phyloP scores from a whole-genome alignment of 1,140 invertebrate genomes.

The Campodea augens region DNA sequence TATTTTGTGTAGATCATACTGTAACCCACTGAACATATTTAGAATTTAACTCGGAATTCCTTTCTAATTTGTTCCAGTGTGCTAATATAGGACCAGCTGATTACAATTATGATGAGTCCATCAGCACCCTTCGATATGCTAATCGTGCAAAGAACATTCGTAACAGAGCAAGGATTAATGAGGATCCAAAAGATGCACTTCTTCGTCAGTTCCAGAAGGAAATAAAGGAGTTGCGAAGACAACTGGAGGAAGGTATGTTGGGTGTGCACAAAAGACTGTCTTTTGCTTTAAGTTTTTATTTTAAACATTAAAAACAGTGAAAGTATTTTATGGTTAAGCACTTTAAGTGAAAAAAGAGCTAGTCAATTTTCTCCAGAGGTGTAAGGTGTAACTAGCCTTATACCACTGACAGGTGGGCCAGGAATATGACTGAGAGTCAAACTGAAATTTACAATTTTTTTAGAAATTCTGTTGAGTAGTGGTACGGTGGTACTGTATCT shows the following conservation, averaged over 20 bases:
- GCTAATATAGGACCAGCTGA: slow-evolving; percentile 92
- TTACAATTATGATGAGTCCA: slow-evolving; percentile 92
- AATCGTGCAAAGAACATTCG: slow-evolving; percentile 95
- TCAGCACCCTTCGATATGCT: slow-evolving; percentile 91
- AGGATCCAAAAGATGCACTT: slow-evolving; percentile 93
- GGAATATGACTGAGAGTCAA: no score
- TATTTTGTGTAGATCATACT: not conserved
- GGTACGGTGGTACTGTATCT: no score
- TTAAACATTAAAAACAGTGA: no score
- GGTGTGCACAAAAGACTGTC: no score
- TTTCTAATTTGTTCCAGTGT: slow-evolving; percentile 29
- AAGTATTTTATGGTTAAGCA: no score
- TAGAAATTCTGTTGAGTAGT: no score
- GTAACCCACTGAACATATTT: not conserved
- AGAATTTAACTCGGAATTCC: not conserved
- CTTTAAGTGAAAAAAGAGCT: no score
- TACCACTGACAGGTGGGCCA: no score
- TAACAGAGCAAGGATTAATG: slow-evolving; percentile 89
- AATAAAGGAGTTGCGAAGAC: slow-evolving; percentile 76
- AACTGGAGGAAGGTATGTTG: slow-evolving; percentile 60
- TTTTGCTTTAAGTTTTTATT: no score
- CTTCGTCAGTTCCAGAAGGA: slow-evolving; percentile 90
- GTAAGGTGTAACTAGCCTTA: no score
- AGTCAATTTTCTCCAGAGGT: no score
- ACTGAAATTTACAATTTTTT: no score